Percentiles rank a stretch among this genome's conserved stretches.
These are phyloP conservation scores for Sinohyriopsis cumingii DNA, from an alignment of 2,888 invertebrate species.

Conservation along the genomic window DNA sequence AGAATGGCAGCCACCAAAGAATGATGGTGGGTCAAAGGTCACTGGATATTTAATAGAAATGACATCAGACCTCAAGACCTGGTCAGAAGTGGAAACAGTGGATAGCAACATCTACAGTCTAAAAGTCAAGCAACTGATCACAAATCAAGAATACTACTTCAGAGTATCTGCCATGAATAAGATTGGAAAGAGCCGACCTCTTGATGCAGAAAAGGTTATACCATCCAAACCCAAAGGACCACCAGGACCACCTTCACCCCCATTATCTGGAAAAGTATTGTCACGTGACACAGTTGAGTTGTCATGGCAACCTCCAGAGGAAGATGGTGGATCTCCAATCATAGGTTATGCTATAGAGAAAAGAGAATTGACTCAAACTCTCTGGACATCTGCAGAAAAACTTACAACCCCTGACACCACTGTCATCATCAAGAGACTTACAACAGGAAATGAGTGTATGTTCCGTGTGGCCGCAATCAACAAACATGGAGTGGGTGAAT, in stretches of 20 bases:
- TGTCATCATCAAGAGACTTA: slow-evolving; percentile 80
- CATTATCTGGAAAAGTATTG: slow-evolving; percentile 72
- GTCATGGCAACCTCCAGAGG: slow-evolving; percentile 73
- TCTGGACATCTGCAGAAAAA: slow-evolving; percentile 63
- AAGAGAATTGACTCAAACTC: slow-evolving; percentile 73
- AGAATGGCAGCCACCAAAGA: slow-evolving; percentile 72
- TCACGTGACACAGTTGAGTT: slow-evolving; percentile 74
- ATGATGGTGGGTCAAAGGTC: slow-evolving; percentile 69
- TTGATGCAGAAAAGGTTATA: slow-evolving; percentile 56
- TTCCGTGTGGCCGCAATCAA: slow-evolving; percentile 91
- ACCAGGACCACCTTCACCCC: slow-evolving; percentile 69
- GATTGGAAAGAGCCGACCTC: slow-evolving; percentile 57
- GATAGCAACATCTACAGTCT: slow-evolving; percentile 74
- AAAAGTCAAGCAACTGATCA: slow-evolving; percentile 58
- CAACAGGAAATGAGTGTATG: slow-evolving; percentile 86
- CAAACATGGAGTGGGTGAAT: slow-evolving; percentile 87
- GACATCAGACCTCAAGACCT: slow-evolving; percentile 81
- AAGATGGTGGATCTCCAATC: slow-evolving; percentile 73
- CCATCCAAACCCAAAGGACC: slow-evolving; percentile 58
- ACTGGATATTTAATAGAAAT: slow-evolving; percentile 67
- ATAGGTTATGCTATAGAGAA: slow-evolving; percentile 83
- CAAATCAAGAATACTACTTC: slow-evolving; percentile 66
- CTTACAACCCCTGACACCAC: slow-evolving; percentile 71
- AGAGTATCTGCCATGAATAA: slow-evolving; percentile 69
- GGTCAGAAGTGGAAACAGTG: slow-evolving; percentile 94